These are phyloP conservation scores for Dryobotodes eremita DNA, from an alignment of 2,888 invertebrate species.

Conservation along the genomic window DNA sequence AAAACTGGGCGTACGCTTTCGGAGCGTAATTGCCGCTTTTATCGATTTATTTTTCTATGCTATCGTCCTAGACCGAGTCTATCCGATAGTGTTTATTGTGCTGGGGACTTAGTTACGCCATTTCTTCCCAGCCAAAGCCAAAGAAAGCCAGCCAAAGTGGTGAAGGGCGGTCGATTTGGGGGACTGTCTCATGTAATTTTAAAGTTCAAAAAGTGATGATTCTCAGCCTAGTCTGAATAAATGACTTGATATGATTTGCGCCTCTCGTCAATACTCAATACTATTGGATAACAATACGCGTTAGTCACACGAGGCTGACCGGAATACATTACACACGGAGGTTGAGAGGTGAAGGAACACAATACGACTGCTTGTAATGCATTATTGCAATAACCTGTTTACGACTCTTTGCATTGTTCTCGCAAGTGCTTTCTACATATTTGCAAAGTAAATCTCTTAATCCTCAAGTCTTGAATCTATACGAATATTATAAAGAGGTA, in stretches of 20 bases:
- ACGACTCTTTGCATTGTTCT: neutral
- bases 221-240: too few relatives aligned
- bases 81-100: neutral
- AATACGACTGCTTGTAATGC: neutral
- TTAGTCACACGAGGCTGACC: neutral
- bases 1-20: neutral
- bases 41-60: neutral
- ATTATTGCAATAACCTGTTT: conserved; percentile 6
- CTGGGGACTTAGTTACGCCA: too few relatives aligned
- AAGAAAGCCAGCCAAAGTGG: too few relatives aligned
- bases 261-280: conserved; percentile 9
- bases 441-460: neutral
- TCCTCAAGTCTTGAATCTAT: neutral
- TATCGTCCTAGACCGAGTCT: neutral
- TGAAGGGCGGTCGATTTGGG: too few relatives aligned
- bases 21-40: neutral
- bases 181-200: too few relatives aligned
- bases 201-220: too few relatives aligned
- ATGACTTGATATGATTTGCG: neutral
- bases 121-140: too few relatives aligned
- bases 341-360: neutral
- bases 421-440: conserved; percentile 14
- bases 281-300: conserved; percentile 7
- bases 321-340: neutral
- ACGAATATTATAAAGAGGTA: too few relatives aligned